phyloP scores from a whole-genome alignment of 2,797 vertebrate genomes.

The Erethizon dorsatum region DNA sequence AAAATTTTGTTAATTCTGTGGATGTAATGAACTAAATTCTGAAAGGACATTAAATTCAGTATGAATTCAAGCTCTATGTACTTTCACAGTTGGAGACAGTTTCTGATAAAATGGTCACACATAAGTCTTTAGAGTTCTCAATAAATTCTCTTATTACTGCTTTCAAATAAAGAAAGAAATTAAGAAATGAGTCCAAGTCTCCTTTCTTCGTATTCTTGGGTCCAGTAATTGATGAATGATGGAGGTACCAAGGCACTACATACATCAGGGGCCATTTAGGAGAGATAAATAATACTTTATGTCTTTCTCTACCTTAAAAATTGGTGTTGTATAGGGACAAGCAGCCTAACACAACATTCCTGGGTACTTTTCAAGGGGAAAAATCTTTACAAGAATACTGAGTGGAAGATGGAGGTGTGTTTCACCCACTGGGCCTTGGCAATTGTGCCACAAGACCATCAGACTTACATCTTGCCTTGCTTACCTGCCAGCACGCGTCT shows the following conservation, averaged over 20 bases:
- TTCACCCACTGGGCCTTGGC: background rate
- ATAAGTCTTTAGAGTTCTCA: background rate
- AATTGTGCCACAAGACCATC: background rate
- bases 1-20: background rate
- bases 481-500: background rate
- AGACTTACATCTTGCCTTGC: background rate
- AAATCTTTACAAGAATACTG: background rate
- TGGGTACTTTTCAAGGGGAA: background rate
- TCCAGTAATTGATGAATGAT: background rate
- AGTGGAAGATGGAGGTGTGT: background rate
- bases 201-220: background rate
- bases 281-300: background rate
- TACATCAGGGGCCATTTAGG: background rate
- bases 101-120: background rate
- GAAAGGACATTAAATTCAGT: conserved; percentile 29
- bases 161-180: conserved; percentile 32
- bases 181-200: background rate
- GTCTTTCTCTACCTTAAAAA: background rate
- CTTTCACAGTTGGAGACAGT: conserved; percentile 26
- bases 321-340: background rate
- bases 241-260: background rate
- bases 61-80: conserved; percentile 8
- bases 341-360: background rate
- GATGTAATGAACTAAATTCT: conserved; percentile 19
- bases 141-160: background rate